phyloP scores from a whole-genome alignment of 2,888 invertebrate genomes.

The Aelia acuminata region DNA sequence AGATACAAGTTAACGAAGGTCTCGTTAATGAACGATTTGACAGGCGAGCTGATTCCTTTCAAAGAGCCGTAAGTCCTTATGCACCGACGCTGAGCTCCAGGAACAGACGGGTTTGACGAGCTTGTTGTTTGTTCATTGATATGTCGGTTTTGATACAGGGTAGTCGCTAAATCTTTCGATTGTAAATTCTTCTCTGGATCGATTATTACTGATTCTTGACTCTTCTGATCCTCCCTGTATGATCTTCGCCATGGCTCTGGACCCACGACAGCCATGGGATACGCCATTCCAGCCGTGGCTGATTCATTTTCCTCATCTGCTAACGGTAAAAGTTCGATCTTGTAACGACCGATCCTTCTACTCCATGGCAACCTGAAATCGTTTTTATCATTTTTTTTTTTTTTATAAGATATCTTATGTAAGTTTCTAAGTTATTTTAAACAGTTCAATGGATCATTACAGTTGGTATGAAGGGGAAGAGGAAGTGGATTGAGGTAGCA shows the following conservation, averaged over 20 bases:
- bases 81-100: background rate
- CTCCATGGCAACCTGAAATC: constrained; percentile 15
- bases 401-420: too few species aligned
- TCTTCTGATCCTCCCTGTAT: too few species aligned
- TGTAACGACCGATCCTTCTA: background rate
- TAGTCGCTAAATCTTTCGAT: background rate
- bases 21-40: background rate
- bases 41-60: background rate
- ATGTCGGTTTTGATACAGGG: background rate
- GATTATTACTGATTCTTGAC: background rate
- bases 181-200: background rate
- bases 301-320: background rate
- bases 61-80: background rate
- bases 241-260: background rate
- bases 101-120: background rate
- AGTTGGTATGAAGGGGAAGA: too few species aligned
- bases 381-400: too few species aligned
- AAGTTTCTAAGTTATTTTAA: too few species aligned
- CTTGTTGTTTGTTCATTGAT: background rate
- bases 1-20: background rate
- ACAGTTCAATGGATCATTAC: too few species aligned
- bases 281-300: background rate
- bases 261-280: background rate
- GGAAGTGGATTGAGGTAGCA: too few species aligned
- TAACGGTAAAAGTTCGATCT: background rate